Evolutionary conservation across 2,888 invertebrate genomes (phyloP).

Genomic region (Phyllotreta striolata): DNA sequence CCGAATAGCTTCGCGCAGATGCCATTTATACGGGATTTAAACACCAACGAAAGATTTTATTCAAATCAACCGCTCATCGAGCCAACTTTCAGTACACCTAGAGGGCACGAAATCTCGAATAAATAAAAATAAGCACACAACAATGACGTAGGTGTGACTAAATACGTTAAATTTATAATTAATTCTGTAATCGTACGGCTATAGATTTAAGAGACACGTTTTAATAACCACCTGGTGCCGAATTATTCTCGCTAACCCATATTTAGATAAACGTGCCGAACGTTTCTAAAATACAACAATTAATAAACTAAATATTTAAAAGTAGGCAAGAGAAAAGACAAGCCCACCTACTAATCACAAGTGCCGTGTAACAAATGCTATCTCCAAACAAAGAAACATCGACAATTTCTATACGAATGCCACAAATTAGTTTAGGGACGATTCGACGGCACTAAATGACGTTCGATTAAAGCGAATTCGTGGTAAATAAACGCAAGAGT

Average conservation of each 20-base stretch:
- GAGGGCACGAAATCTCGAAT: no score
- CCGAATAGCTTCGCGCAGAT: no score
- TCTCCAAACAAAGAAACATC: slow-evolving; percentile 26
- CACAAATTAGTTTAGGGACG: not conserved
- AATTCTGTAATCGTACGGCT: no score
- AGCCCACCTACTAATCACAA: slow-evolving; percentile 8
- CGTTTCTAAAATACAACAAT: not conserved
- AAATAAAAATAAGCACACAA: no score
- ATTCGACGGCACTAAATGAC: not conserved
- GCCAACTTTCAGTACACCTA: no score
- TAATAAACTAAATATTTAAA: slow-evolving; percentile 9
- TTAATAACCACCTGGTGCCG: no score
- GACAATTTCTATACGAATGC: not conserved
- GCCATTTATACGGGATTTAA: no score
- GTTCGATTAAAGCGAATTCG: not conserved
- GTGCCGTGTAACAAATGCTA: not conserved
- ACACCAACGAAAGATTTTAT: no score
- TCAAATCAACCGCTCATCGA: no score
- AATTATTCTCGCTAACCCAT: not conserved
- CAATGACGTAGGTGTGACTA: no score
- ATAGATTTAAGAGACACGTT: no score
- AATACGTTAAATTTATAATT: no score
- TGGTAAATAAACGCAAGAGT: not conserved
- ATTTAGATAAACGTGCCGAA: not conserved
- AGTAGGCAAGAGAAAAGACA: slow-evolving; percentile 5